Evolutionary conservation across 2,888 invertebrate species (phyloP), one percentile per base, ranked within the genome.

Genomic region (Limenitis camilla): DNA sequence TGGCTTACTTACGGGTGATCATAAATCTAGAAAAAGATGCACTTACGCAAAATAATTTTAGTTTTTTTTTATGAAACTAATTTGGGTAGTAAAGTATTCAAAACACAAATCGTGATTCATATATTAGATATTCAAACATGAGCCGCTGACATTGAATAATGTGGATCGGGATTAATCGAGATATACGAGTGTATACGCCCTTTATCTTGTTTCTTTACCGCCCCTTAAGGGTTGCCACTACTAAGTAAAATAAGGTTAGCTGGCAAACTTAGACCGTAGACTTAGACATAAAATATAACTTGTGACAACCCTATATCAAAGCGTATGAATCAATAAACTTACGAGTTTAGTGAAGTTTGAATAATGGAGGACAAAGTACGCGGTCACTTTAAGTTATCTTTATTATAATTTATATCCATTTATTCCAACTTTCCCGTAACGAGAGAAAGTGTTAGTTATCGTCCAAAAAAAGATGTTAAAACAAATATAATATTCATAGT

Each of bases 361-460:
- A 58, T 61, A 59, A 59, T 61, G 59, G 51, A 40, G 40, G 39
- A 30, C 28, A 47, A 46, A 38, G 55, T 47, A 52, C 39, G 48
- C 31, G 49, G 53, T 36, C 39, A 38, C 40, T 19, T 40, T 44
- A 40, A 43, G 30, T 48, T 59, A 59, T 58, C 61, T 61, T 52
- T 58, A 55, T 61, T 61, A 56, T 59, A 56, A 60, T 61, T 55
- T 61, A 61, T 60, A 54, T 49, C 48, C 59, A 56, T 52, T 55
- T 49, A 50, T 52, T 52, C 42, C 52, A 33, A 39, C 54, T 33
- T 51, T 44, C 28, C 38, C 29, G 31, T 55, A 52, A 54, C 41
- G 56, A 56, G 56, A 41, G 56, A 56, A 56, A 56, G 56, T 45
- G 30, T 11, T n/a, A n/a, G n/a, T n/a, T n/a, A n/a, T n/a, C n/a